Conservation (phyloP, 2,113 vertebrate species). For the Garra rufa region DNA sequence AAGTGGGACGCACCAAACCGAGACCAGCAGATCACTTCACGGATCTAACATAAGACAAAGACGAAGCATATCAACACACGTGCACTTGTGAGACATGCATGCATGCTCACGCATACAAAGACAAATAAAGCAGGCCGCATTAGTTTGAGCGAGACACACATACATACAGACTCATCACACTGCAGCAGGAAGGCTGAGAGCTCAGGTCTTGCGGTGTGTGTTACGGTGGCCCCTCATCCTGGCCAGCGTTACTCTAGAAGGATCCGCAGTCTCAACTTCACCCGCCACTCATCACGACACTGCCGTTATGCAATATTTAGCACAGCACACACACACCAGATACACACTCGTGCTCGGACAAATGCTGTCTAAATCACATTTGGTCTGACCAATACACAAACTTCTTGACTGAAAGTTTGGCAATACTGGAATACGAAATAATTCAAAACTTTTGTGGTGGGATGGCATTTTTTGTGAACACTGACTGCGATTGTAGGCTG, state of each 20-base stretch:
- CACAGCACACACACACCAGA: constrained; percentile 47
- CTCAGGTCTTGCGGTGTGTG: constrained; percentile 54
- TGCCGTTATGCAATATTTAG: constrained; percentile 59
- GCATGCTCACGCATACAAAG: constrained; percentile 3
- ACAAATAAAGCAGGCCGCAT: neutral
- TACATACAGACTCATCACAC: constrained; percentile 29
- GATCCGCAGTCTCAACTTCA: constrained; percentile 59
- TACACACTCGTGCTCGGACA: neutral
- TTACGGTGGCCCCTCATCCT: constrained; percentile 59
- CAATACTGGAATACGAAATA: neutral
- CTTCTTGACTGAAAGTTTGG: neutral
- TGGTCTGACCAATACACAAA: neutral
- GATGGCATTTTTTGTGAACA: neutral
- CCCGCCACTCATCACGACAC: constrained; percentile 57
- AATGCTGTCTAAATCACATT: constrained; percentile 24
- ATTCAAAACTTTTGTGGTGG: neutral
- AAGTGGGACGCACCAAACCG: neutral
- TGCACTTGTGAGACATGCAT: neutral
- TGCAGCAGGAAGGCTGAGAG: constrained; percentile 31
- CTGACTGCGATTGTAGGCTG: neutral
- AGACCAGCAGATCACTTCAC: constrained; percentile 20
- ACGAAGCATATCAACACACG: neutral
- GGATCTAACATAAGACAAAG: neutral
- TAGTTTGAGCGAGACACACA: constrained; percentile 13
- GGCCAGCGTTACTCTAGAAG: constrained; percentile 60